These are phyloP conservation scores for Apamea crenata DNA, from an alignment of 2,888 invertebrate genomes.

Conservation along the genomic window DNA sequence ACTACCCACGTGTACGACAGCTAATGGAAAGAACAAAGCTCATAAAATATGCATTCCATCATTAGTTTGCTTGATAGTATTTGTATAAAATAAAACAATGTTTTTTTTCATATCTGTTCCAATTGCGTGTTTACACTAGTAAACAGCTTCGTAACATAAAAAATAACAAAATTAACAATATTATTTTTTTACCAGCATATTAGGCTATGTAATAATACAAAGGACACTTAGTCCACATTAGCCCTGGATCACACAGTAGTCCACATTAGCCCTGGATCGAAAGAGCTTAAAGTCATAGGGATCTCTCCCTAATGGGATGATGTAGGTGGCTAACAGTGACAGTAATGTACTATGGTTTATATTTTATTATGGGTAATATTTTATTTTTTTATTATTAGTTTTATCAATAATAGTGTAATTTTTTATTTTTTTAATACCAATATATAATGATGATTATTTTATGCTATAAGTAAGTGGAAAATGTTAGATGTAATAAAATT, in stretches of 20 bases:
- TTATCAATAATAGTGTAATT: too few species aligned
- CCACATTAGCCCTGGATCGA: background rate
- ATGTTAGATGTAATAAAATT: too few species aligned
- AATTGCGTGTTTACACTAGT: background rate
- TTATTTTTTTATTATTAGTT: too few species aligned
- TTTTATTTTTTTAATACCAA: too few species aligned
- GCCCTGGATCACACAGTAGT: background rate
- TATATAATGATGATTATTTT: too few species aligned
- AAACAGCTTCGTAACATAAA: background rate
- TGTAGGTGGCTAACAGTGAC: background rate
- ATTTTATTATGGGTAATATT: too few species aligned
- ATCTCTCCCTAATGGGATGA: too few species aligned
- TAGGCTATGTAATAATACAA: background rate
- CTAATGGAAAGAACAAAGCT: constrained; percentile 11
- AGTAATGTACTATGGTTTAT: background rate
- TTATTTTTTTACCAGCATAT: background rate
- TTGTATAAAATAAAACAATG: constrained; percentile 14
- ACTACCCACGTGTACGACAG: background rate
- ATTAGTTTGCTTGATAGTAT: constrained; percentile 15
- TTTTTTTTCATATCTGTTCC: background rate
- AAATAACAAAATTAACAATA: too few species aligned
- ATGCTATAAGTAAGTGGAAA: too few species aligned
- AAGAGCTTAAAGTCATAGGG: too few species aligned
- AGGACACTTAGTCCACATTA: background rate
- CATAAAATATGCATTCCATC: constrained; percentile 17